Evolutionary conservation across 92 coral and sea anemone genomes (phyloP), one percentile per base, ranked within the genome.

Genomic region (Palythoa heliodiscus): DNA sequence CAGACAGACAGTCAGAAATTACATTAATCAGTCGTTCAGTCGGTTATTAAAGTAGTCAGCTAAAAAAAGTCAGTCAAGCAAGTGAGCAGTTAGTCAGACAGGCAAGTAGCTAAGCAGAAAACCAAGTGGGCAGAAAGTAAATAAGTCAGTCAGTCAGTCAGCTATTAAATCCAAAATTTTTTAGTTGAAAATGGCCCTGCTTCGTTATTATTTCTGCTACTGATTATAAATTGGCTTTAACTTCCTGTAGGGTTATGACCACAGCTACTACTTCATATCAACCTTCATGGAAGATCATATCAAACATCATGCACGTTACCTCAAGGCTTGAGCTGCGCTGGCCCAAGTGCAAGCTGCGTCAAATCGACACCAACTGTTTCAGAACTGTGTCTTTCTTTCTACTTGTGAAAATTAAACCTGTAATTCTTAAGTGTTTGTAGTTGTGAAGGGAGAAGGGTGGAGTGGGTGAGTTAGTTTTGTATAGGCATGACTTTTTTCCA

Each of bases 201-300:
- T 52, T 22, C 22, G 11, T 16, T 4, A 15, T 38, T 67, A 17
- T 71, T 71, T n/a, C 29, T 3, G 35, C 22, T 52, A 20, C 40
- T 50, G 9, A 23, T 1, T 13, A 72, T 23, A 7, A 15, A 71
- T 20, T 37, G 29, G 71, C 40, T 66, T 11, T 81, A 40, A 69
- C 38, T 60, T 64, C 79, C 78, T 88, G 11, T 75, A 96, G 99
- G 99, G 91, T 43, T 96, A 96, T 54, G 98, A 96, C 71, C 99
- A 96, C 78, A 87, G 92, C 60, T 94, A 94, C 83, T 93, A 89
- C 82, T 96, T 94, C 77, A 91, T 96, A 63, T 75, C 98, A 19
- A 75, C 99, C 43, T 96, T 96, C 71, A 88, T 96, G 76, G 99
- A 90, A 58, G 99, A 96, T 75, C 99, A 96, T 69, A 81, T 94